phyloP scores from a whole-genome alignment of 2,113 vertebrate species.

The human region DNA sequence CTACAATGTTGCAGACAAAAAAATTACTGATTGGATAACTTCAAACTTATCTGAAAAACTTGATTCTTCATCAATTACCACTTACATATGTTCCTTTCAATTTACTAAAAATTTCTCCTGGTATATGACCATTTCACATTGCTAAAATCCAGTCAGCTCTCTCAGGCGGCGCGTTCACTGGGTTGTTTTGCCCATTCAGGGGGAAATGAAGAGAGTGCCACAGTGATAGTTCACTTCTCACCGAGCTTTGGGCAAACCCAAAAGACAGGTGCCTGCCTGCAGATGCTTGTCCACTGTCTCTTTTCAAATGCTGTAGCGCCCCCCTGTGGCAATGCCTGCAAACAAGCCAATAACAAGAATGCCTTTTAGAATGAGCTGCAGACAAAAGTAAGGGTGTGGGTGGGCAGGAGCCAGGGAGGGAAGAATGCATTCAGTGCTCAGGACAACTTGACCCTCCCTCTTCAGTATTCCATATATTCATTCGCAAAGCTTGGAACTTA shows the following conservation, averaged over 20 bases:
- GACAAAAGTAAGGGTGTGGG: background rate
- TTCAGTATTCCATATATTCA: background rate
- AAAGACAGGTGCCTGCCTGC: background rate
- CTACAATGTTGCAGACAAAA: background rate
- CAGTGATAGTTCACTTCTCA: rapidly evolving
- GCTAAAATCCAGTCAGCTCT: background rate
- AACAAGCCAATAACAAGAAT: background rate
- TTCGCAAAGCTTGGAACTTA: background rate
- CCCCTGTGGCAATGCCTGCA: background rate
- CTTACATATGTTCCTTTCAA: background rate
- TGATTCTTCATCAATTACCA: background rate
- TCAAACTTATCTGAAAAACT: background rate
- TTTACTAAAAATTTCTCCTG: background rate
- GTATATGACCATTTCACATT: background rate
- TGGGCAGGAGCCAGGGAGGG: background rate
- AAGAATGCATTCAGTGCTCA: background rate
- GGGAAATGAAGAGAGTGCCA: background rate
- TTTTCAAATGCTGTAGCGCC: background rate
- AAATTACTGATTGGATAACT: background rate
- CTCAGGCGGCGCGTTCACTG: background rate
- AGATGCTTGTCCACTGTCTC: background rate
- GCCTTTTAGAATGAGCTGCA: background rate
- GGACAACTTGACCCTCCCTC: background rate
- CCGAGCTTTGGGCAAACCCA: background rate
- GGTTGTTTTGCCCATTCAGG: background rate